A percentile compares a stretch with the other conserved stretches of the same genome.
phyloP scores from a whole-genome alignment of 1,140 invertebrate genomes.

The Drosophila arawakana region DNA sequence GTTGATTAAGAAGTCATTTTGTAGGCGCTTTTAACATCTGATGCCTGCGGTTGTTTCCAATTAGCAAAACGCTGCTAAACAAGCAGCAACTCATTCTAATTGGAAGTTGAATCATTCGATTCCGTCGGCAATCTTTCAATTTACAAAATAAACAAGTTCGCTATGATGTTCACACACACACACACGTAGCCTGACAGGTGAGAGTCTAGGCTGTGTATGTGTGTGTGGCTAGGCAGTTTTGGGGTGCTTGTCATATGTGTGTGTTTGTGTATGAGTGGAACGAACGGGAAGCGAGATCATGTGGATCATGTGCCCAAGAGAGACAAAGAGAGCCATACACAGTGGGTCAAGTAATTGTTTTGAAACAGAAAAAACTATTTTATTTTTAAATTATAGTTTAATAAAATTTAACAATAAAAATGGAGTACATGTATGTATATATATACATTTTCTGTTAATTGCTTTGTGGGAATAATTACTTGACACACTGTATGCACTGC shows the following conservation, averaged over 20 bases:
- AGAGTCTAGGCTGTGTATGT: background rate
- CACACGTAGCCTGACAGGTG: constrained; percentile 24
- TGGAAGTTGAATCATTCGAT: constrained; percentile 37
- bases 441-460: background rate
- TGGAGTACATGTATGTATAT: background rate
- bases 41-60: constrained; percentile 17
- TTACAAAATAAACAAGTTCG: constrained; percentile 37
- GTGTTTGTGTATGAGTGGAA: constrained; percentile 15
- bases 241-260: constrained; percentile 18
- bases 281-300: constrained; percentile 24
- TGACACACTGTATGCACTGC: background rate
- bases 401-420: background rate
- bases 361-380: background rate
- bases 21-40: constrained; percentile 31
- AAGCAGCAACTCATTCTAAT: constrained; percentile 22
- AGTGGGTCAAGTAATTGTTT: background rate
- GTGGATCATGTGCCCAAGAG: constrained; percentile 41
- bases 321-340: background rate
- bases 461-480: background rate
- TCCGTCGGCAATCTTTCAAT: constrained; percentile 25
- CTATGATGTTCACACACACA: background rate
- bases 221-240: constrained; percentile 5
- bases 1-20: constrained; percentile 38
- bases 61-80: constrained; percentile 42
- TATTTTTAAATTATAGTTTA: too few species aligned